Evolutionary conservation across 2,113 vertebrate genomes (phyloP).

Genomic region (Melanotaenia duboulayi): DNA sequence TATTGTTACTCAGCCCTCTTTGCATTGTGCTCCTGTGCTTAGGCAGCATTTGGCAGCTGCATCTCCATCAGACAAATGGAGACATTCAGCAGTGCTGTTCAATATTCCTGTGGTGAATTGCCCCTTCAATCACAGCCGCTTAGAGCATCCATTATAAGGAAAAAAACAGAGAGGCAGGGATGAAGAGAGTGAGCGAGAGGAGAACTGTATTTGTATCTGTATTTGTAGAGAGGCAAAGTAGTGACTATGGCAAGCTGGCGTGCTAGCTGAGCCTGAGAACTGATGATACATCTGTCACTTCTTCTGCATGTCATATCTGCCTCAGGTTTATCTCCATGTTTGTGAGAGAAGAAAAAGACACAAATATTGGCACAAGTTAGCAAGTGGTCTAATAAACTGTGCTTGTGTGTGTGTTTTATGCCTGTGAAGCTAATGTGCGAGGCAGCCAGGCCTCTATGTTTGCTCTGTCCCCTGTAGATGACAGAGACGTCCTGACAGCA

Average conservation of each 20-base stretch:
- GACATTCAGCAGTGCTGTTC: slow-evolving; percentile 44
- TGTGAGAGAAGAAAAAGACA: not conserved
- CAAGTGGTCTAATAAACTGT: not conserved
- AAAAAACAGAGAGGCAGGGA: slow-evolving; percentile 31
- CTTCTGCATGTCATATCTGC: slow-evolving; percentile 1
- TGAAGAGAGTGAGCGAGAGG: not conserved
- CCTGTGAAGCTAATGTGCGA: slow-evolving; percentile 48
- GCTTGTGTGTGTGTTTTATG: slow-evolving; percentile 11
- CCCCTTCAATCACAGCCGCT: slow-evolving; percentile 56
- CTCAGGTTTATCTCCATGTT: slow-evolving; percentile 5
- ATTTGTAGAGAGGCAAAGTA: slow-evolving; percentile 15
- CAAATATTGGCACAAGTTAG: not conserved
- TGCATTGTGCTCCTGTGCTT: slow-evolving; percentile 16
- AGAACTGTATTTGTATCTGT: slow-evolving; percentile 20
- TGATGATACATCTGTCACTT: not conserved
- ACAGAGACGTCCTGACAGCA: slow-evolving; percentile 51
- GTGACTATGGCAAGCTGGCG: slow-evolving; percentile 12
- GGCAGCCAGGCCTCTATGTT: slow-evolving; percentile 35
- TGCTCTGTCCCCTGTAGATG: slow-evolving; percentile 33
- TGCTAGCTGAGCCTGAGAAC: not conserved
- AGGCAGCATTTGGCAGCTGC: slow-evolving; percentile 24
- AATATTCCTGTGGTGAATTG: slow-evolving; percentile 56
- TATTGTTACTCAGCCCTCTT: slow-evolving; percentile 27
- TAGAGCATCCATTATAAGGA: slow-evolving; percentile 61
- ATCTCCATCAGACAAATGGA: slow-evolving; percentile 47